phyloP scores from a whole-genome alignment of 2,888 invertebrate genomes.

The Mycalesis mineus region DNA sequence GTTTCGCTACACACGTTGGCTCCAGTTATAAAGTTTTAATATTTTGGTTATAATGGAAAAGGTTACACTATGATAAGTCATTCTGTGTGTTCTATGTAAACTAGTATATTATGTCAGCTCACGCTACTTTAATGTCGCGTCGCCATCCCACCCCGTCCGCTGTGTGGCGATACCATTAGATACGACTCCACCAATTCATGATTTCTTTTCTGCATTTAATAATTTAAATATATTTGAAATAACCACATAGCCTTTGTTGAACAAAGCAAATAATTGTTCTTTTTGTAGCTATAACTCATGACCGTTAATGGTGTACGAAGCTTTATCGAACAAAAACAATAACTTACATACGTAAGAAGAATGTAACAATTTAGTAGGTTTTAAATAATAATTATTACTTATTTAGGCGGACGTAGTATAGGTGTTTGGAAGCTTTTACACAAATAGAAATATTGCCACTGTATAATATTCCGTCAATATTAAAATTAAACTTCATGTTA shows the following conservation, averaged over 20 bases:
- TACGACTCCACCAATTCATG: too few species aligned
- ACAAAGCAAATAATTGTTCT: neutral
- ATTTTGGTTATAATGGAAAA: too few species aligned
- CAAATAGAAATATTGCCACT: constrained; percentile 62
- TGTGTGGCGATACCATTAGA: too few species aligned
- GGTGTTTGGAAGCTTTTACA: constrained; percentile 77
- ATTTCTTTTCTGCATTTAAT: too few species aligned
- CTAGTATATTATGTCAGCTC: too few species aligned
- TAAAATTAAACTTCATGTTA: constrained; percentile 54
- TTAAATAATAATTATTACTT: constrained; percentile 35
- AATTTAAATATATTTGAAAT: too few species aligned
- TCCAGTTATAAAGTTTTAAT: too few species aligned
- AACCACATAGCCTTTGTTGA: neutral
- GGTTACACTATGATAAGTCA: too few species aligned
- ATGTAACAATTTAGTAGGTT: constrained; percentile 46
- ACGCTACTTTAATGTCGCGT: too few species aligned
- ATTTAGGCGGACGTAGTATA: constrained; percentile 60
- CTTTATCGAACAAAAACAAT: constrained; percentile 69
- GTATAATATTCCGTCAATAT: constrained; percentile 61
- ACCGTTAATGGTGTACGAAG: constrained; percentile 43
- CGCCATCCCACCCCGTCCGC: too few species aligned
- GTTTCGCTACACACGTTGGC: too few species aligned
- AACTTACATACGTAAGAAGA: constrained; percentile 64
- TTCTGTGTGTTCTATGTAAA: too few species aligned
- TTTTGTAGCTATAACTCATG: constrained; percentile 18